A percentile compares a stretch with the other conserved stretches of the same genome.
These are phyloP conservation scores for Agraylea sexmaculata DNA, from an alignment of 1,140 invertebrate genomes.

Conservation along the genomic window DNA sequence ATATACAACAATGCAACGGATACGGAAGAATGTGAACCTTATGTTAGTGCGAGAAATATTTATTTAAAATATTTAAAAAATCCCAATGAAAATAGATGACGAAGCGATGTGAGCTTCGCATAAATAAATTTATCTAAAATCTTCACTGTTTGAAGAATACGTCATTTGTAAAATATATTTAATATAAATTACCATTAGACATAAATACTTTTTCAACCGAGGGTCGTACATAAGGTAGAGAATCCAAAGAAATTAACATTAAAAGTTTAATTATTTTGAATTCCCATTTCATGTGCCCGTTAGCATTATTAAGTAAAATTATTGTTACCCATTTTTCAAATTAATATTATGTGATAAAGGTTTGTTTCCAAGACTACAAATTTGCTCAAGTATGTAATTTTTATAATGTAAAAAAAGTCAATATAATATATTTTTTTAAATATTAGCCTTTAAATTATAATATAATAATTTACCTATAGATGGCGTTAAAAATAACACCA, in stretches of 20 bases:
- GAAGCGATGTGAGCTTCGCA: too few relatives aligned
- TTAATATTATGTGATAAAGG: background rate
- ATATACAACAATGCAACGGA: slow-evolving; percentile 18
- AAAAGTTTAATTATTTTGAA: too few relatives aligned
- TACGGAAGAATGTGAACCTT: slow-evolving; percentile 16
- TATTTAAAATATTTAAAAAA: slow-evolving; percentile 15
- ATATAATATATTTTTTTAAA: background rate
- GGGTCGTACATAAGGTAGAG: too few relatives aligned
- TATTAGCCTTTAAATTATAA: background rate
- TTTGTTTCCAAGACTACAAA: background rate
- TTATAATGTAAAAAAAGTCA: background rate
- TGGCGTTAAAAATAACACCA: background rate
- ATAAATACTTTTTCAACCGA: too few relatives aligned
- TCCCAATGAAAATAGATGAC: too few relatives aligned
- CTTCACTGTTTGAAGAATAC: too few relatives aligned
- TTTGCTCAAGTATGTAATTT: background rate
- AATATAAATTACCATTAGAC: too few relatives aligned
- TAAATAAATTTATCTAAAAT: too few relatives aligned
- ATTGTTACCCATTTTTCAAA: background rate
- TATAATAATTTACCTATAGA: background rate
- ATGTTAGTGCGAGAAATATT: slow-evolving; percentile 14
- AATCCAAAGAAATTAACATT: too few relatives aligned
- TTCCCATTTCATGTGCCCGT: background rate
- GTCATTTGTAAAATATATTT: too few relatives aligned
- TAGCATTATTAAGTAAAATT: background rate